Base-by-base conservation (phyloP, 2,797 vertebrate genomes). In the Natrix natrix region DNA sequence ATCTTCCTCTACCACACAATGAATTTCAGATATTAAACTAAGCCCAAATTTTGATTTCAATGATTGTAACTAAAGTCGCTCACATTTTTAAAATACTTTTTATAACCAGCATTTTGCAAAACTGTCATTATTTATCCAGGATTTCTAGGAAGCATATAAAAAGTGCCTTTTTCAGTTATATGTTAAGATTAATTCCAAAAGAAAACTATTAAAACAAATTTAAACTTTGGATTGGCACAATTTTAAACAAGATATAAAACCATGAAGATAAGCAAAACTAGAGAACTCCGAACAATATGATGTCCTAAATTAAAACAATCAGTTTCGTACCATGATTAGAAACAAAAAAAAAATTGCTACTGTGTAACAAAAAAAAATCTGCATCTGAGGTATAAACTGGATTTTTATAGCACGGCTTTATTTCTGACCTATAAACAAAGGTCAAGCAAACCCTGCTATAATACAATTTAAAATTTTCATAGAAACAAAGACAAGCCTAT, bases 401-500 rank as follows among this genome's bases (percentile, higher is more conserved):
- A 89, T 94, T 97, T 96, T 95, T 95, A 91, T 78, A 97, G 96
- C 93, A 96, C 95, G 96, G 97, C 94, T 96, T 95, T 95, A 96
- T 97, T 97, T 98, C 96, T 97, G 96, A 96, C 97, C 96, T 97
- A 96, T 94, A 97, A 96, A 93, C 96, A 97, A 96, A 97, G 98
- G 97, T 95, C 95, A 97, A 97, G 93, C 93, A 57, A 94, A 97
- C 97, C 97, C 97, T 97, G 96, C 95, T 96, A 93, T 93, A 97
- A 97, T 97, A 48, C 88, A 94, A 97, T 96, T 97, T 97, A 97
- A 98, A 98, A 97, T 97, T 94, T 98, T 98, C 97, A 97, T 93
- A 97, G 98, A 98, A 83, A 97, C 97, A 97, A 98, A 98, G 98
- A 98, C 98, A 98, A 99, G 98, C 98, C 98, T 98, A 98, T 98